Conservation (phyloP, 2,113 vertebrate genomes). For the Cheilinus undulatus region DNA sequence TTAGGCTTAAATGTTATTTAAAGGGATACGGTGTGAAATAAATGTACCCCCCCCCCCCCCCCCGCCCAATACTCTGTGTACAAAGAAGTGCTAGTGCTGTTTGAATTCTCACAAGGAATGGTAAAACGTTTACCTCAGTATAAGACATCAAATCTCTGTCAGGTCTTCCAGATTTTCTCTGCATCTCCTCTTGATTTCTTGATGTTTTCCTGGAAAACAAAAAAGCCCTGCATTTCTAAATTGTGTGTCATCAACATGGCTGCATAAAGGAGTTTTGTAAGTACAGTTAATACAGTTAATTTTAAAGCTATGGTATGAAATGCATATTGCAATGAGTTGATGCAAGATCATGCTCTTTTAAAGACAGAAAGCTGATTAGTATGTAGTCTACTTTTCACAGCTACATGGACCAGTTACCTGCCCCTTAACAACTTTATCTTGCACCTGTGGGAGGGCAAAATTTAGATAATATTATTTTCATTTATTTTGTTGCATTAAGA, state of each 20-base stretch:
- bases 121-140: constrained; percentile 68
- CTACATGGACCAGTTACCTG: constrained; percentile 74
- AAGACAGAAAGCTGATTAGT: constrained; percentile 48
- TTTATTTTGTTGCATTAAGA: too few relatives aligned
- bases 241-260: not conserved
- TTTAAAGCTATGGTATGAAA: constrained; percentile 20
- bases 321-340: constrained; percentile 1
- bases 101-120: not conserved
- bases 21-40: too few relatives aligned
- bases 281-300: not conserved
- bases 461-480: too few relatives aligned
- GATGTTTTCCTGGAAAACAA: constrained; percentile 69
- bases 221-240: constrained; percentile 8
- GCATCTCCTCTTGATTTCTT: constrained; percentile 56
- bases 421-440: constrained; percentile 76
- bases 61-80: too few relatives aligned
- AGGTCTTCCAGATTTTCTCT: constrained; percentile 47
- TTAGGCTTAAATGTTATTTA: too few relatives aligned
- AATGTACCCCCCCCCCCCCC: too few relatives aligned
- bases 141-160: constrained; percentile 50
- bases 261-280: not conserved
- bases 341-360: constrained; percentile 39
- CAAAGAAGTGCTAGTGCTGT: too few relatives aligned
- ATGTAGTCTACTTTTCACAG: constrained; percentile 12
- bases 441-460: constrained; percentile 74